Evolutionary conservation across 2,113 vertebrate species (phyloP).

Genomic region (Crypturellus undulatus): DNA sequence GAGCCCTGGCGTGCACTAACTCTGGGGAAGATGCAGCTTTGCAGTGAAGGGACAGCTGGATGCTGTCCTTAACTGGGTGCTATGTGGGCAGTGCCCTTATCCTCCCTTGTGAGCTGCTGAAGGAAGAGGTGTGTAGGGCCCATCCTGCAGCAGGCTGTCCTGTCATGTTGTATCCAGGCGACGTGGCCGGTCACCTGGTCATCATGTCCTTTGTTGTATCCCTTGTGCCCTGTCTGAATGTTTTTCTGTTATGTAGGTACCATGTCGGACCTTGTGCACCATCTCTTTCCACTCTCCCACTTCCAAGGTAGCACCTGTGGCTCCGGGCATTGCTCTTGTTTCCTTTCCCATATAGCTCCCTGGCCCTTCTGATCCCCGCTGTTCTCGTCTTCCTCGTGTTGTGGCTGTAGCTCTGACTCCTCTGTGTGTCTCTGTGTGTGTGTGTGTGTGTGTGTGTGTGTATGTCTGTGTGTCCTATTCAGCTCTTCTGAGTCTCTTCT

Average conservation of each 20-base stretch:
- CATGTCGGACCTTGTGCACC: conserved; percentile 87
- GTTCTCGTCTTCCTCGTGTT: conserved; percentile 39
- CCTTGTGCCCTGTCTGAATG: conserved; percentile 51
- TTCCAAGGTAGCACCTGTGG: conserved; percentile 83
- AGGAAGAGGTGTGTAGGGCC: neutral
- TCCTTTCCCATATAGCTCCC: neutral
- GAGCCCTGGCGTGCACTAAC: neutral
- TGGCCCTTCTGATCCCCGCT: conserved; percentile 14
- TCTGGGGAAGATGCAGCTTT: neutral
- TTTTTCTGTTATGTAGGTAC: conserved; percentile 83
- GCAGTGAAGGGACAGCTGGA: neutral
- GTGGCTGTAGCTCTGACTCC: conserved; percentile 51
- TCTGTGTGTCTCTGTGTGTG: neutral
- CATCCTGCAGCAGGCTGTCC: neutral
- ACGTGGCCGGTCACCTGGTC: neutral
- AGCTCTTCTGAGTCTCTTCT: neutral
- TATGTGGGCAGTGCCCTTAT: neutral
- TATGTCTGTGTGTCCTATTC: neutral
- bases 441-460: neutral
- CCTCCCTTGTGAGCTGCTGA: neutral
- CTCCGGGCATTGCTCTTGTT: conserved; percentile 2
- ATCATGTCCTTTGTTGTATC: neutral
- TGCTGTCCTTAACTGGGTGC: fast-evolving
- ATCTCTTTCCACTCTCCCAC: conserved; percentile 86
- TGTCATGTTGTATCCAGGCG: neutral